These are phyloP conservation scores for Parasteatoda tepidariorum DNA, from an alignment of 1,140 invertebrate genomes.

Conservation along the genomic window DNA sequence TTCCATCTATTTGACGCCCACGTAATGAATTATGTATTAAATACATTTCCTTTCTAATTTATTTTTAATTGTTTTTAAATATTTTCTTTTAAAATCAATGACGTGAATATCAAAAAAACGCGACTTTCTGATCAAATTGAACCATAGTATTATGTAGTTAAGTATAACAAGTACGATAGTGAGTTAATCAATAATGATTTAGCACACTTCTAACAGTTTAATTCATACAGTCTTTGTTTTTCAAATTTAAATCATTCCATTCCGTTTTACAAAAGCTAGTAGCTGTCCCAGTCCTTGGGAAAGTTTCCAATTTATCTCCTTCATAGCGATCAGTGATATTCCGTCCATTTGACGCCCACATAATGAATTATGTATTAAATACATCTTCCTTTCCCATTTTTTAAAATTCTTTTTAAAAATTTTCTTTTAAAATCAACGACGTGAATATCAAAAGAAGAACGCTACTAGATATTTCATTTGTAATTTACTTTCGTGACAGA, in stretches of 20 bases:
- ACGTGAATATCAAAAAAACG: no score
- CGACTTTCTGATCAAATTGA: no score
- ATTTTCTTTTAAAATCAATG: slow-evolving; percentile 34
- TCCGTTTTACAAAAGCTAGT: no score
- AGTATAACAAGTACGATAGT: no score
- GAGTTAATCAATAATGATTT: no score
- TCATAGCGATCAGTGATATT: slow-evolving; percentile 41
- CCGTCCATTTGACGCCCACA: slow-evolving; percentile 38
- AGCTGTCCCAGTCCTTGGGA: slow-evolving; percentile 25
- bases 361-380: slow-evolving; percentile 61
- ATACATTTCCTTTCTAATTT: slow-evolving; percentile 10
- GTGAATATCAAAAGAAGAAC: slow-evolving; percentile 43
- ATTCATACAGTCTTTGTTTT: no score
- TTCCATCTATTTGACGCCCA: slow-evolving; percentile 43
- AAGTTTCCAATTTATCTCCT: slow-evolving; percentile 53
- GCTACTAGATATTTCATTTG: slow-evolving; percentile 48
- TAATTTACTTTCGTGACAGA: slow-evolving; percentile 55
- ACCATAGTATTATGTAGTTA: no score
- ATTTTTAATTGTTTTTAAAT: slow-evolving; percentile 14
- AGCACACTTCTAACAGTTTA: no score
- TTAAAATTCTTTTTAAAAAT: slow-evolving; percentile 8
- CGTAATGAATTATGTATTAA: slow-evolving; percentile 60
- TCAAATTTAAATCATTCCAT: slow-evolving; percentile 1
- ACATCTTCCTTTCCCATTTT: slow-evolving; percentile 12
- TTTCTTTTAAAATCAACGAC: slow-evolving; percentile 39